phyloP scores from a whole-genome alignment of 2,797 vertebrate genomes.

The Xenops minutus region DNA sequence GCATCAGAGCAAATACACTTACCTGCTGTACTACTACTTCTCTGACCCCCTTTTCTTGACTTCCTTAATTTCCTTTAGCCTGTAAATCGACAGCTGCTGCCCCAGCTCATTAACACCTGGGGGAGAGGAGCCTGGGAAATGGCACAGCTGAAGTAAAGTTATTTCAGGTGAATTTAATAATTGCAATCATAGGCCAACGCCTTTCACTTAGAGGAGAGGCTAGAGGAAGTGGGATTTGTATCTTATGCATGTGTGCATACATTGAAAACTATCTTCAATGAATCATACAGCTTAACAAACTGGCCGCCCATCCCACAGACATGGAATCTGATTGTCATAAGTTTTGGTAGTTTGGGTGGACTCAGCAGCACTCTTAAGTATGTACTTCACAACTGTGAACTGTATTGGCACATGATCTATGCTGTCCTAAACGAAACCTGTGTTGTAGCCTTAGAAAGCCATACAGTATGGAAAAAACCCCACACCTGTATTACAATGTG shows the following conservation, averaged over 20 bases:
- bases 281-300: background rate
- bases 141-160: background rate
- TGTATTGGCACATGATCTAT: background rate
- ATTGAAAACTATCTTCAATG: background rate
- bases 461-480: background rate
- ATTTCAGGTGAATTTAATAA: background rate
- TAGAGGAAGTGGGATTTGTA: background rate
- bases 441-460: background rate
- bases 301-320: background rate
- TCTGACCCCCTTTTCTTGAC: background rate
- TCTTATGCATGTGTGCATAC: too few relatives aligned
- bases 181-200: background rate
- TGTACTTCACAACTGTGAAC: background rate
- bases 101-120: background rate
- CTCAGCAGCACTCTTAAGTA: background rate
- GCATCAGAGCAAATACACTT: background rate
- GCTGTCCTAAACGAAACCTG: background rate
- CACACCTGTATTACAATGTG: background rate
- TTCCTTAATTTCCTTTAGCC: background rate
- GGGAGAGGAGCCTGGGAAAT: background rate
- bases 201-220: background rate
- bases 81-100: background rate
- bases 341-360: background rate
- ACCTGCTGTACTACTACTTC: background rate
- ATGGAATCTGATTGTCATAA: background rate